Conservation (phyloP, 1,140 invertebrate genomes). For the Chrysopa pallens region DNA sequence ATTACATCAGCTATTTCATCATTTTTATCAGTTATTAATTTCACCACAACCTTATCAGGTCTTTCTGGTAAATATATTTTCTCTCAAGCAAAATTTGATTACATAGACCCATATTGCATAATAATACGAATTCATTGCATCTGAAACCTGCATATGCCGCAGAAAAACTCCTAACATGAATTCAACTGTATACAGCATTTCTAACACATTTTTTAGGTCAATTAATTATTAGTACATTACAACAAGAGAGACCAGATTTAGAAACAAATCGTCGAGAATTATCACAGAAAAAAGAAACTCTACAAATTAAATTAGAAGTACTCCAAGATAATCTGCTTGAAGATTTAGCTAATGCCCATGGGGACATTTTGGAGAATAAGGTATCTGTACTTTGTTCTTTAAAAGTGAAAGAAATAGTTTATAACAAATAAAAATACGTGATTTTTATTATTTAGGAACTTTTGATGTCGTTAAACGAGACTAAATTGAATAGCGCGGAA, state of each 20-base stretch:
- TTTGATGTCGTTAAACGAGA: slow-evolving; percentile 76
- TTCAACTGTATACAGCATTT: too few species aligned
- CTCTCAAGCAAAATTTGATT: slow-evolving; percentile 4
- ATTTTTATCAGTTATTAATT: slow-evolving; percentile 56
- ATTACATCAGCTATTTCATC: slow-evolving; percentile 38
- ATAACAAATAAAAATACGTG: too few species aligned
- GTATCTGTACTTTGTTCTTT: slow-evolving; percentile 9
- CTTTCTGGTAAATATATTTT: slow-evolving; percentile 39
- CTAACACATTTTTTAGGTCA: slow-evolving; percentile 28
- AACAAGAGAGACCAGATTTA: slow-evolving; percentile 70
- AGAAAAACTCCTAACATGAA: too few species aligned
- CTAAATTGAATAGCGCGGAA: slow-evolving; percentile 71
- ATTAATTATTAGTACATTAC: slow-evolving; percentile 36
- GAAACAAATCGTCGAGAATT: slow-evolving; percentile 51
- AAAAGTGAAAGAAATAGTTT: too few species aligned
- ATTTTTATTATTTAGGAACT: slow-evolving; percentile 39
- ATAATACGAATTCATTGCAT: too few species aligned
- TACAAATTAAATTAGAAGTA: slow-evolving; percentile 57
- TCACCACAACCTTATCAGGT: slow-evolving; percentile 66
- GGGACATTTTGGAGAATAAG: slow-evolving; percentile 79
- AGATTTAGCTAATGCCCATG: slow-evolving; percentile 60
- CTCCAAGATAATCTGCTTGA: slow-evolving; percentile 68
- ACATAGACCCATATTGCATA: too few species aligned
- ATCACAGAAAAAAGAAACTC: slow-evolving; percentile 52
- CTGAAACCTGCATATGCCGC: too few species aligned